These are phyloP conservation scores for Cardiocondyla obscurior DNA, from an alignment of 1,140 invertebrate genomes.

Conservation along the genomic window DNA sequence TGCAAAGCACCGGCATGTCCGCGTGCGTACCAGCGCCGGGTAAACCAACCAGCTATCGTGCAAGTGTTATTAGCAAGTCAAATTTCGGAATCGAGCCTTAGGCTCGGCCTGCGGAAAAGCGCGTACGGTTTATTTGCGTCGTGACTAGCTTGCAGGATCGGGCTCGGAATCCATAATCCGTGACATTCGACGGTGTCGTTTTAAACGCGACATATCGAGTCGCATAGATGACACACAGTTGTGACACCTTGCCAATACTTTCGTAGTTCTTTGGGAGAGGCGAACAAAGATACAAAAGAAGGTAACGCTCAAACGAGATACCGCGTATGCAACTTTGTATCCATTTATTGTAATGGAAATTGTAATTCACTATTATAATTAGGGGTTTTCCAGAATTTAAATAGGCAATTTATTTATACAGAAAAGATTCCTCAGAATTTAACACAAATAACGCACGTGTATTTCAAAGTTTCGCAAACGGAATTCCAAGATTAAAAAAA, in stretches of 20 bases:
- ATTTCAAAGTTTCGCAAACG: not conserved
- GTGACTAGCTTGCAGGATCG: slow-evolving; percentile 23
- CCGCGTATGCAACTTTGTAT: not conserved
- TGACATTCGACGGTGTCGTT: not conserved
- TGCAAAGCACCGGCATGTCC: slow-evolving; percentile 50
- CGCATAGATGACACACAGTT: not conserved
- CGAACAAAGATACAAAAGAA: not conserved
- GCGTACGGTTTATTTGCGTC: slow-evolving; percentile 49
- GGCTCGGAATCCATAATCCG: slow-evolving; percentile 32
- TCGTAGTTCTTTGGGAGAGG: no score
- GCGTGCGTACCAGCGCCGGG: not conserved
- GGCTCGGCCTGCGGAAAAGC: slow-evolving; percentile 49
- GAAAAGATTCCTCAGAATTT: not conserved
- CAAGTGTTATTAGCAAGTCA: slow-evolving; percentile 49
- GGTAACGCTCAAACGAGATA: not conserved
- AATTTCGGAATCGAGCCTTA: slow-evolving; percentile 49
- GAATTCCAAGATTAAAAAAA: not conserved
- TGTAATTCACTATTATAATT: not conserved
- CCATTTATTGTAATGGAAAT: not conserved
- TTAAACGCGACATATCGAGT: not conserved
- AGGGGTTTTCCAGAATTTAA: no score
- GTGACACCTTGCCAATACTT: not conserved
- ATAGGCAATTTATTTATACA: not conserved
- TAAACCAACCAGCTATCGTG: slow-evolving; percentile 13
- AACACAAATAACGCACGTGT: not conserved